Evolutionary conservation across 2,113 vertebrate species (phyloP), one percentile per base, ranked within the genome.

Genomic region (Ivindomyrus marchei): DNA sequence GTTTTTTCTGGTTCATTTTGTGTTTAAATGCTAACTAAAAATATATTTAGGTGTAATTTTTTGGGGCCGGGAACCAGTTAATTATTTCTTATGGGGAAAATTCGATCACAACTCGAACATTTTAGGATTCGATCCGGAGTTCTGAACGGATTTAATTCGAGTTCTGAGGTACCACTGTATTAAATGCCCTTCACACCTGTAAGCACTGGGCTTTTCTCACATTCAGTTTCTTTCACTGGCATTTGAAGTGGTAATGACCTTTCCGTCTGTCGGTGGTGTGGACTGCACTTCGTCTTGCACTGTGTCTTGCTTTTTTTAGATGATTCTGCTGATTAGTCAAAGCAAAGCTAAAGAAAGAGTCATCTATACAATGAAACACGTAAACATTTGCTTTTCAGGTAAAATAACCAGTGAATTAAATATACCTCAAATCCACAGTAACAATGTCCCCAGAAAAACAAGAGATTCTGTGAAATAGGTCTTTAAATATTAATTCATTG

Each of bases 401-500:
- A 49, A 66, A 88, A 89, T 56, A 19, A 77, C 90, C 93, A 89
- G 89, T 90, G 89, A 93, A 93, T 93, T 94, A 91, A 94, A 89
- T 46, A 86, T 90, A 90, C 92, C 92, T 93, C 88, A 91, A 94
- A 93, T 90, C 89, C 84, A 91, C 88, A 89, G 89, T 91, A 89
- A 80, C 92, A 92, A 91, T 74, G 90, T 91, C 89, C 90, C 49
- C 7, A 39, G 70, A 36, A 93, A 93, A 92, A 90, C 94, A 93
- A 95, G 93, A 95, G 92, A 94, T 94, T 91, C 88, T 94, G 90
- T 91, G 92, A 93, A 92, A 85, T 92, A 92, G 7, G 77, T 92
- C 92, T 94, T 94, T 91, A 94, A 95, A 95, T 94, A 95, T 94
- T 89, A 95, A 94, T 95, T 93, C 88, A 91, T 91, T 91, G 90